A percentile compares a stretch with the other conserved stretches of the same genome.
phyloP scores from a whole-genome alignment of 1,140 invertebrate genomes.

The Aphidius ervi region DNA sequence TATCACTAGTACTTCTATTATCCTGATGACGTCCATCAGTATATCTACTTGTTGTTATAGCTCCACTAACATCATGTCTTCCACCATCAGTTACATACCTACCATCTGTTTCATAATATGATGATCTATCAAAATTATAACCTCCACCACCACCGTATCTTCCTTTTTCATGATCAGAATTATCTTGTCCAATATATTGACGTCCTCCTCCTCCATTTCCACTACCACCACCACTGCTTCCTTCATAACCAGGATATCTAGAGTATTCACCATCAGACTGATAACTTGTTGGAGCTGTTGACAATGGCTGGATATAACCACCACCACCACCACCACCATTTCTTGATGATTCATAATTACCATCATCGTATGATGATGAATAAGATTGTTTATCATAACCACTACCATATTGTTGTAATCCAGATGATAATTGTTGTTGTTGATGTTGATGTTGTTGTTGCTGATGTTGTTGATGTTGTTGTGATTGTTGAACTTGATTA shows the following conservation, averaged over 20 bases:
- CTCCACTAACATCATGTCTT: slow-evolving; percentile 28
- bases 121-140: slow-evolving; percentile 39
- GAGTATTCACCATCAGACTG: slow-evolving; percentile 38
- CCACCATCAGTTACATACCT: slow-evolving; percentile 27
- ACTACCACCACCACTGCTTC: too few relatives aligned
- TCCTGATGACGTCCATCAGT: slow-evolving; percentile 36
- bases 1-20: slow-evolving; percentile 20
- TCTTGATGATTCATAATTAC: slow-evolving; percentile 32
- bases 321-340: slow-evolving; percentile 10
- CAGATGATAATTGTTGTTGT: slow-evolving; percentile 3
- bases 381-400: slow-evolving; percentile 34
- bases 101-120: slow-evolving; percentile 36
- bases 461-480: slow-evolving; percentile 3
- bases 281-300: slow-evolving; percentile 25
- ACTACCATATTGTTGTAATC: slow-evolving; percentile 27
- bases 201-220: slow-evolving; percentile 25
- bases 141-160: slow-evolving; percentile 43
- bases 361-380: slow-evolving; percentile 31
- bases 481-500: slow-evolving; percentile 42
- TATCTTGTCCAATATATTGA: slow-evolving; percentile 33
- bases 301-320: slow-evolving; percentile 31
- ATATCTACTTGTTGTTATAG: slow-evolving; percentile 21
- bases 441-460: background rate
- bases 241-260: slow-evolving; percentile 39
- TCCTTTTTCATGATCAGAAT: slow-evolving; percentile 37